These are phyloP conservation scores for Lordiphosa stackelbergi DNA, from an alignment of 1,140 invertebrate genomes.

Conservation along the genomic window DNA sequence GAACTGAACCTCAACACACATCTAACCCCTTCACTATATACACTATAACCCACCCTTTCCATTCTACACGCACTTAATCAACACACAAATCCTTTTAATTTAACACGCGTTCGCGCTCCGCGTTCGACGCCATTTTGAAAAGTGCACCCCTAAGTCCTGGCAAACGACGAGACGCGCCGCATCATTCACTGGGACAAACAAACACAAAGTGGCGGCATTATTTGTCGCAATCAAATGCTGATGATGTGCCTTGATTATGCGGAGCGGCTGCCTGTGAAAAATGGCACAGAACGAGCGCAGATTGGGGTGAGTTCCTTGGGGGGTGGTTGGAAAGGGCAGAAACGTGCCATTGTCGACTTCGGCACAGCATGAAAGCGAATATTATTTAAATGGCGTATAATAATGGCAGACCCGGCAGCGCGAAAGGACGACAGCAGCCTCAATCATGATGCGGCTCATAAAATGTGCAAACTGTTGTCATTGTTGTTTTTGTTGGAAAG, in stretches of 20 bases:
- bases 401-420: constrained; percentile 64
- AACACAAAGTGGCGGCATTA: constrained; percentile 76
- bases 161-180: constrained; percentile 13
- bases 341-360: constrained; percentile 54
- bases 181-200: constrained; percentile 14
- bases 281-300: constrained; percentile 32
- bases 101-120: constrained; percentile 46
- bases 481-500: constrained; percentile 31
- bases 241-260: constrained; percentile 73
- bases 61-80: constrained; percentile 56
- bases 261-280: constrained; percentile 57
- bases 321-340: constrained; percentile 46
- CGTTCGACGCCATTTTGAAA: constrained; percentile 54
- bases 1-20: no score
- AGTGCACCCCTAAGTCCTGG: constrained; percentile 36
- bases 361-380: constrained; percentile 64
- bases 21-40: no score
- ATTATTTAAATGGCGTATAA: constrained; percentile 77
- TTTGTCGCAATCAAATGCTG: constrained; percentile 76
- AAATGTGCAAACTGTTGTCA: constrained; percentile 72
- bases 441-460: constrained; percentile 76
- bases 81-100: constrained; percentile 74
- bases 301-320: constrained; percentile 25
- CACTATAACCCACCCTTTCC: constrained; percentile 14
- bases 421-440: constrained; percentile 22